Conservation (phyloP, 1,140 invertebrate genomes). For the Cotesia chilonis region DNA sequence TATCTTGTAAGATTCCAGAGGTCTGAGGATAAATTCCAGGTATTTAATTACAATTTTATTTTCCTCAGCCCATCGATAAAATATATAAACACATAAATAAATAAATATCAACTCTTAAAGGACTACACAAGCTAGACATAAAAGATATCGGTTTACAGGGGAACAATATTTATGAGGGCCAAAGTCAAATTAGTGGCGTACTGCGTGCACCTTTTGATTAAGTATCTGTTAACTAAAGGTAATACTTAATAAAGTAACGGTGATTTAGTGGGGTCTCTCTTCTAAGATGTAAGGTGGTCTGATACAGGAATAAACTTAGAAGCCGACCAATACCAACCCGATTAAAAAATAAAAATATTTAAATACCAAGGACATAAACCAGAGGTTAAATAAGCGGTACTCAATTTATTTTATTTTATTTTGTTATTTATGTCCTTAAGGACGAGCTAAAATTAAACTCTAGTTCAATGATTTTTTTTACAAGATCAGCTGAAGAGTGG, state of each 20-base stretch:
- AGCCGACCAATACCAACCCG: background rate
- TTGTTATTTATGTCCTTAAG: too few species aligned
- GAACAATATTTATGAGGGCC: slow-evolving; percentile 66
- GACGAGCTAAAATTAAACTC: too few species aligned
- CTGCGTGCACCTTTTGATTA: slow-evolving; percentile 67
- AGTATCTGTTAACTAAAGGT: slow-evolving; percentile 68
- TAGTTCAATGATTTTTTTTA: too few species aligned
- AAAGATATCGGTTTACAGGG: slow-evolving; percentile 31
- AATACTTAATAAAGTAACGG: slow-evolving; percentile 69
- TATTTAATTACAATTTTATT: too few species aligned
- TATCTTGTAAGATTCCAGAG: too few species aligned
- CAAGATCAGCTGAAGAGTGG: background rate
- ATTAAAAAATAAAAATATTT: background rate
- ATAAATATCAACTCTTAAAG: background rate
- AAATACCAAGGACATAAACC: too few species aligned
- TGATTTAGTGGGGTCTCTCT: slow-evolving; percentile 60
- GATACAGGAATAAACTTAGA: slow-evolving; percentile 2
- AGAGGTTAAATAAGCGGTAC: too few species aligned
- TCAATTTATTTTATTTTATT: too few species aligned
- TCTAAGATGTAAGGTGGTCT: slow-evolving; percentile 30
- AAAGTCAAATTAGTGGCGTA: slow-evolving; percentile 68
- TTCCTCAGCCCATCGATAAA: background rate
- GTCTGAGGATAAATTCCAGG: too few species aligned
- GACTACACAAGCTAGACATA: slow-evolving; percentile 33
- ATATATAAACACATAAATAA: background rate